Evolutionary conservation across 2,888 invertebrate species (phyloP), one percentile per base, ranked within the genome.

Genomic region (Psococerastis gibbosa): DNA sequence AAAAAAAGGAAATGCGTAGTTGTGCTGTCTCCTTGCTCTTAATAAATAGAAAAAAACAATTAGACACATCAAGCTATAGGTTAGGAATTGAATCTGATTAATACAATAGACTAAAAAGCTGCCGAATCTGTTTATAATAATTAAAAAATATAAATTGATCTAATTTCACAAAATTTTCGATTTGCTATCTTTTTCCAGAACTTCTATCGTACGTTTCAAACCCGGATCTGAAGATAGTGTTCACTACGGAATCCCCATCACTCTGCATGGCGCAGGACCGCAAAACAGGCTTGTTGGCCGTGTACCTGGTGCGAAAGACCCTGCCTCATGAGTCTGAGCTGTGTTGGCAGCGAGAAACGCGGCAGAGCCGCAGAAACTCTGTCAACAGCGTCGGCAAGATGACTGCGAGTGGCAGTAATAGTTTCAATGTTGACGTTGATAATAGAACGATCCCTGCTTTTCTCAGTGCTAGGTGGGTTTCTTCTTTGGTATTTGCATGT

Each of bases 261-360:
- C 67, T 94, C 41, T 76, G 85, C 47, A 64, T 94, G 49, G 60
- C 85, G 0, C 91, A 81, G 53, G 85, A 89, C 57, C 71, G 70
- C 49, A 75, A 76, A 56, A 66, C 75, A 27, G 78, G 76, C 3
- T 71, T 75, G 33, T 92, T 92, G 62, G 81, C 83, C 8, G 69
- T 89, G 2, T 89, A 84, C 68, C 75, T 70, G 51, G 69, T 92
- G 22, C 67, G 91, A 3, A 78, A 75, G 58, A 75, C 87, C 1
- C 69, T 72, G 2, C 59, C 68, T 18, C 81, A 85, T 49, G 91
- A 38, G 20, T 38, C 38, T 3, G 38, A 38, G 22, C 13, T 38
- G 18, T 38, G 38, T 20, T 38, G 17, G 38, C 38, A 38, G 5
- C 38, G 38, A 5, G 38, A 38, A 20, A 20, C 38, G 17, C n/a